Evolutionary conservation across 2,888 invertebrate genomes (phyloP), one percentile per base, ranked within the genome.

Genomic region (Dryocosmus kuriphilus): DNA sequence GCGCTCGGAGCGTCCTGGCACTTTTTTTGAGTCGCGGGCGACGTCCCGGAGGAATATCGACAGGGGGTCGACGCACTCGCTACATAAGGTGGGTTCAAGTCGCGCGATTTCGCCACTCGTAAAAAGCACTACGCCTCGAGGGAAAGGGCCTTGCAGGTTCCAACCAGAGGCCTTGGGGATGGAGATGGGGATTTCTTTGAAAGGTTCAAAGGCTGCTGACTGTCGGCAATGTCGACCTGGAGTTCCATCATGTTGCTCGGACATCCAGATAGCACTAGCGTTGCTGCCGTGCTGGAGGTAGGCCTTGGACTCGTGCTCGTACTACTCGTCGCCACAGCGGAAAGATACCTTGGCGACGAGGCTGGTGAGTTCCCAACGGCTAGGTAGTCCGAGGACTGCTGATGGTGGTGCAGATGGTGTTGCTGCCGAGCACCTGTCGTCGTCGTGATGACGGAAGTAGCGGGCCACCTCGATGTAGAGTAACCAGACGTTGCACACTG

Each of bases 171-270:
- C 92, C 95, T 89, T 89, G 96, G 96, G 92, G 96, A 95, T 83
- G 96, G 95, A 85, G 95, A 94, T 86, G 95, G 95, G 83, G 96
- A 95, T 90, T 96, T 96, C 92, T 97, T 97, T 92, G 97, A 97
- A 88, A 98, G 94, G 93, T 98, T 98, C 85, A 98, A 93, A 77
- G 98, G 98, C 91, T 96, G 96, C 86, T 95, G 95, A 75, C 95
- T 94, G 89, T 96, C 96, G 88, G 96, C 96, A 85, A 96, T 96
- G 89, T 96, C 96, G 86, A 97, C 96, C 92, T 97, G 96, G 86
- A 97, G 93, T 90, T 96, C 96, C 88, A 95, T 92, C 90, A 95
- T 92, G 91, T 95, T 93, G 55, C 91, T 91, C 85, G 93, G 91
- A 76, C 92, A 90, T 22, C 91, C 90, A 55, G 91, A 88, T 16